phyloP scores from a whole-genome alignment of 2,113 vertebrate species.

The Fulmarus glacialis region DNA sequence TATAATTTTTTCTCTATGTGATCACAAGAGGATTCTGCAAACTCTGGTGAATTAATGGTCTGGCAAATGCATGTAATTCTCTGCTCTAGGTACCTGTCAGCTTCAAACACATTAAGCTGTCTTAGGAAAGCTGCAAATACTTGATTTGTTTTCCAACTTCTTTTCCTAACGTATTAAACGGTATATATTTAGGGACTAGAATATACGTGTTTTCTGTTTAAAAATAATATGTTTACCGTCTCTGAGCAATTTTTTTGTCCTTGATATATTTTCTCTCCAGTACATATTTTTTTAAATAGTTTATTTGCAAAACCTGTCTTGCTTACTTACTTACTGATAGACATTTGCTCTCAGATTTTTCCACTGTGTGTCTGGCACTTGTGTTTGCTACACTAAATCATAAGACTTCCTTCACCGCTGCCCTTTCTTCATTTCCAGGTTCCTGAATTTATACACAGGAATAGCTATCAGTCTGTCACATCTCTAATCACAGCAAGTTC shows the following conservation, averaged over 20 bases:
- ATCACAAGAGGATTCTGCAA: constrained; percentile 18
- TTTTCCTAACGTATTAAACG: neutral
- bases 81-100: constrained; percentile 23
- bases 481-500: constrained; percentile 44
- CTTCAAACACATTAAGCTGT: neutral
- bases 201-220: neutral
- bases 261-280: neutral
- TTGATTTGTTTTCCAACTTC: neutral
- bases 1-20: neutral
- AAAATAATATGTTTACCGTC: neutral
- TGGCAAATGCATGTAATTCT: constrained; percentile 16
- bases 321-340: neutral
- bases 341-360: neutral
- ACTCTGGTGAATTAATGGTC: constrained; percentile 17
- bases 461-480: neutral
- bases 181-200: neutral
- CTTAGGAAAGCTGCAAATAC: neutral
- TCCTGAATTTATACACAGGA: constrained; percentile 33
- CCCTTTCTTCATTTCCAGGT: constrained; percentile 29
- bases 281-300: neutral
- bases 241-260: neutral
- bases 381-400: constrained; percentile 16
- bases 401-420: neutral
- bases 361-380: neutral
- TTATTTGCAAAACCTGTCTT: constrained; percentile 1